A percentile compares a stretch with the other conserved stretches of the same genome.
phyloP scores from a whole-genome alignment of 2,113 vertebrate species.

The Heterochromis multidens region DNA sequence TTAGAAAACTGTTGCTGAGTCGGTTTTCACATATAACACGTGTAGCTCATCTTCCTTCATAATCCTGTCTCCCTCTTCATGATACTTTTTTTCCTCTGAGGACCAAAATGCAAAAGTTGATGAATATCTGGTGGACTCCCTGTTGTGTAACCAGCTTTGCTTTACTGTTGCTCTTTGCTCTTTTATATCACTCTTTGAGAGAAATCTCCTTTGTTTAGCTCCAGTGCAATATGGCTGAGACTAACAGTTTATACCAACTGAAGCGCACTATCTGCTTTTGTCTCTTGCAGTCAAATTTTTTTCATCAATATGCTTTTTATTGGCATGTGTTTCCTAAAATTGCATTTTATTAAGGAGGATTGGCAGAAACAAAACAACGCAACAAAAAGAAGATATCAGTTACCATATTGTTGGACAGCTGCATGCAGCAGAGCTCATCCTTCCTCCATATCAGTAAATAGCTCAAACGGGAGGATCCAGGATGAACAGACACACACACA shows the following conservation, averaged over 20 bases:
- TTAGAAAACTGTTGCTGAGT: not conserved
- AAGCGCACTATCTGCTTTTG: not conserved
- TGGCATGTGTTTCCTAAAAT: not conserved
- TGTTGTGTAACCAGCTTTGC: not conserved
- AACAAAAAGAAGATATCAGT: not conserved
- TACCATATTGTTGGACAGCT: not conserved
- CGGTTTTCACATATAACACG: not conserved
- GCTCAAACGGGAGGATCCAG: constrained; percentile 37
- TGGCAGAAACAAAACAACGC: not conserved
- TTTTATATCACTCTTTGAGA: not conserved
- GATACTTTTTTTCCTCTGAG: not conserved
- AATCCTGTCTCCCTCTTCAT: not conserved
- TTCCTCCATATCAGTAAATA: constrained; percentile 53
- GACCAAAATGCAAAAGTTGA: not conserved
- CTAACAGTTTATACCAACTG: no score
- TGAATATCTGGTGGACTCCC: not conserved
- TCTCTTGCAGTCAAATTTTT: not conserved
- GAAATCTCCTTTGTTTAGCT: not conserved
- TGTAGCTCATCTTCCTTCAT: constrained; percentile 11
- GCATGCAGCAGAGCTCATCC: not conserved
- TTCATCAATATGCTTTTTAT: not conserved
- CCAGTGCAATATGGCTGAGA: not conserved
- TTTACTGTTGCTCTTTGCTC: not conserved
- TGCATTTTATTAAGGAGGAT: not conserved
- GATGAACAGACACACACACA: not conserved